phyloP scores from a whole-genome alignment of 2,113 vertebrate genomes.

The Australoheros scitulus region DNA sequence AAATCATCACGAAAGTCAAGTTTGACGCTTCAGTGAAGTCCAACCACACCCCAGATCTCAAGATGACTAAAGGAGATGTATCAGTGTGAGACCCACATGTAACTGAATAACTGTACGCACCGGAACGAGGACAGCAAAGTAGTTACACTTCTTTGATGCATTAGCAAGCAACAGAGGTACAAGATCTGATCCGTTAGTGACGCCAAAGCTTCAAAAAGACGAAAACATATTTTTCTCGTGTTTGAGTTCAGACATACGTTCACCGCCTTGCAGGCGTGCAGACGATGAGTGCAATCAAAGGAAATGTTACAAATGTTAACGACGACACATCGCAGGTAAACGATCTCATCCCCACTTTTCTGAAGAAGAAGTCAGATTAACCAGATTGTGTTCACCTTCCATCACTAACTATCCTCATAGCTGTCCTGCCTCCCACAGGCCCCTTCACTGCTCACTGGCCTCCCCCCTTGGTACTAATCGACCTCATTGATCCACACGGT shows the following conservation, averaged over 20 bases:
- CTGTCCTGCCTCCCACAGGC: fast-evolving
- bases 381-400: background rate
- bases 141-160: background rate
- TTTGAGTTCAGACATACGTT: background rate
- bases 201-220: background rate
- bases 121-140: background rate
- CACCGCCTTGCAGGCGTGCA: fast-evolving
- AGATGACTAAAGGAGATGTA: background rate
- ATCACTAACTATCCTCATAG: background rate
- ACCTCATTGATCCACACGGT: slow-evolving; percentile 12
- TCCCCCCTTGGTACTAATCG: background rate
- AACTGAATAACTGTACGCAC: background rate
- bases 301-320: background rate
- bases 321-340: too few species aligned
- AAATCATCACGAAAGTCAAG: slow-evolving; percentile 11
- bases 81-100: background rate
- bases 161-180: fast-evolving
- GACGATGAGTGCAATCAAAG: background rate
- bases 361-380: background rate
- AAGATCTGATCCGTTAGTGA: background rate
- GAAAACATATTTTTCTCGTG: background rate
- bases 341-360: too few species aligned
- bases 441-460: background rate
- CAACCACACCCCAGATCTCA: background rate
- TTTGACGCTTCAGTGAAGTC: background rate